phyloP scores from a whole-genome alignment of 2,888 invertebrate species.

The Gastrophysa polygoni region DNA sequence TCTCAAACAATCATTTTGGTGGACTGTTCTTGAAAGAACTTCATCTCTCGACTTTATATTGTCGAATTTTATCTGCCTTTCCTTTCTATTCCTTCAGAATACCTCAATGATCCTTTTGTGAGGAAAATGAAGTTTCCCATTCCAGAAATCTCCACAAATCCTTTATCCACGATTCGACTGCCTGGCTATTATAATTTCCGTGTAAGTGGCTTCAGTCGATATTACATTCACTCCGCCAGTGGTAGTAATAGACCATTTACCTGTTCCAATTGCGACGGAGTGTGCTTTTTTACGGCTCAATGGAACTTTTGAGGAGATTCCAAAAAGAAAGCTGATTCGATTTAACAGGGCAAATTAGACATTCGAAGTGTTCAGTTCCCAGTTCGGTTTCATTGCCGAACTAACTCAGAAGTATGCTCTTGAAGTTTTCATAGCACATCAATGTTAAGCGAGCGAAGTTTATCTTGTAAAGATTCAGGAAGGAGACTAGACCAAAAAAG shows the following conservation, averaged over 20 bases:
- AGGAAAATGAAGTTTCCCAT: background rate
- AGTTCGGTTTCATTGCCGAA: background rate
- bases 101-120: background rate
- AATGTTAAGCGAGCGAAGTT: background rate
- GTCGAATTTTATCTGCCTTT: background rate
- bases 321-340: background rate
- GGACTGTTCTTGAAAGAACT: background rate
- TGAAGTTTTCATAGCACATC: background rate
- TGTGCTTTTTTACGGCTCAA: slow-evolving; percentile 14
- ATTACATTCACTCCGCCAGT: background rate
- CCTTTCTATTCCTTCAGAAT: background rate
- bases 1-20: too few relatives aligned
- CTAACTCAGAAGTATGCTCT: background rate
- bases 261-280: slow-evolving; percentile 9
- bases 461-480: background rate
- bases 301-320: slow-evolving; percentile 4
- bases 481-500: too few relatives aligned
- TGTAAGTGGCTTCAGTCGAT: background rate
- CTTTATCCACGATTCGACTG: background rate
- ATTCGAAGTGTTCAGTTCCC: background rate
- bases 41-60: background rate
- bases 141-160: background rate
- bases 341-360: background rate
- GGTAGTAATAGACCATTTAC: slow-evolving; percentile 17
- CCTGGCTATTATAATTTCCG: background rate